Conservation (phyloP, 2,113 vertebrate species). For the Hippocampus mohnikei region DNA sequence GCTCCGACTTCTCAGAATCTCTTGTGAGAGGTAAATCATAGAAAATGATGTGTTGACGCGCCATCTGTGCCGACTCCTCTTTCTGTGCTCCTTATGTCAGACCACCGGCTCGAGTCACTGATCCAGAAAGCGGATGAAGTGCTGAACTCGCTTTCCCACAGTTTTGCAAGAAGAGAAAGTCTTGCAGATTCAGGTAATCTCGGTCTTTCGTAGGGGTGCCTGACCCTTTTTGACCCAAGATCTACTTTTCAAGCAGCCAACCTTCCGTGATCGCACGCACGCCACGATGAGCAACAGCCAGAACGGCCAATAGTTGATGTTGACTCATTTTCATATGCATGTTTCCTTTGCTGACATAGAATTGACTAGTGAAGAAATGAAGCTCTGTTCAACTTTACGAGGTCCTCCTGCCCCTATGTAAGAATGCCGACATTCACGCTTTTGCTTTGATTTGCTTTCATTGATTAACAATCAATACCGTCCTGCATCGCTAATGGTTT, state of each 20-base stretch:
- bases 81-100: conserved; percentile 17
- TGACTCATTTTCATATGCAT: not conserved
- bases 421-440: conserved; percentile 1
- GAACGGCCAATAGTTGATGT: not conserved
- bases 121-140: conserved; percentile 60
- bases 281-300: no score
- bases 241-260: no score
- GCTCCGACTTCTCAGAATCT: not conserved
- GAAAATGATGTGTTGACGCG: not conserved
- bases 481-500: not conserved
- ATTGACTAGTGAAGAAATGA: conserved; percentile 16
- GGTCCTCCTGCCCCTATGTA: conserved; percentile 9
- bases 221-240: no score
- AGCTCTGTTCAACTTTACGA: not conserved
- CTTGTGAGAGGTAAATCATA: conserved; percentile 36
- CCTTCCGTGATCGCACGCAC: no score
- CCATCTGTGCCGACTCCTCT: not conserved
- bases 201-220: not conserved
- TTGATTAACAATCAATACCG: not conserved
- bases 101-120: conserved; percentile 46
- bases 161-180: conserved; percentile 2
- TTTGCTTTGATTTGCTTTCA: not conserved
- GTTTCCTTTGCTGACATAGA: not conserved
- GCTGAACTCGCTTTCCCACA: conserved; percentile 41
- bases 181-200: conserved; percentile 25